phyloP scores from a whole-genome alignment of 2,113 vertebrate genomes.

The Semnornis frantzii region DNA sequence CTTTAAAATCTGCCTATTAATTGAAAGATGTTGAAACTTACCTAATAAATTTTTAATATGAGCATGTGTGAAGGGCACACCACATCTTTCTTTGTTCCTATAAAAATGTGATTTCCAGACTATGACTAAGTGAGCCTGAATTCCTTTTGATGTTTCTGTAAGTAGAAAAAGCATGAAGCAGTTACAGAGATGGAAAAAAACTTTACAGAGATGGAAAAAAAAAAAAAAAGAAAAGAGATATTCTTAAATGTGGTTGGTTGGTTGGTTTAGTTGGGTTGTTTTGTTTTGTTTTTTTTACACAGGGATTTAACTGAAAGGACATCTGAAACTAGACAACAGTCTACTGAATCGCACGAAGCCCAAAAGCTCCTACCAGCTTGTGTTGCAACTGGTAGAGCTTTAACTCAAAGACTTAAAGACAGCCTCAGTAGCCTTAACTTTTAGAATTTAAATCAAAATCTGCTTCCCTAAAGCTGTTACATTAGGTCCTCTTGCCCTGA shows the following conservation, averaged over 20 bases:
- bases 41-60: conserved; percentile 48
- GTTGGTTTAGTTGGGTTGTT: background rate
- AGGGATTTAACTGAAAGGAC: background rate
- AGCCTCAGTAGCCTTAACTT: background rate
- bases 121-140: background rate
- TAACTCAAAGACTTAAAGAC: background rate
- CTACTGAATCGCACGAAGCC: background rate
- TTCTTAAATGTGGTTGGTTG: background rate
- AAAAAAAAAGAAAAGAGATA: background rate
- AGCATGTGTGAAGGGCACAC: conserved; percentile 24
- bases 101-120: background rate
- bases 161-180: background rate
- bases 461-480: background rate
- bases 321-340: background rate
- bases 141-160: background rate
- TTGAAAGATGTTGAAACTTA: conserved; percentile 45
- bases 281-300: background rate
- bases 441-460: background rate
- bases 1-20: conserved; percentile 59
- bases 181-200: background rate
- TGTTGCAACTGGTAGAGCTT: background rate
- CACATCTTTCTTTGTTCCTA: conserved; percentile 23
- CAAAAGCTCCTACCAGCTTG: background rate
- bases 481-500: background rate
- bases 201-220: background rate